A percentile compares a stretch with the other conserved stretches of the same genome.
Conservation (phyloP, 1,140 invertebrate species). For the Nilaparvata lugens region DNA sequence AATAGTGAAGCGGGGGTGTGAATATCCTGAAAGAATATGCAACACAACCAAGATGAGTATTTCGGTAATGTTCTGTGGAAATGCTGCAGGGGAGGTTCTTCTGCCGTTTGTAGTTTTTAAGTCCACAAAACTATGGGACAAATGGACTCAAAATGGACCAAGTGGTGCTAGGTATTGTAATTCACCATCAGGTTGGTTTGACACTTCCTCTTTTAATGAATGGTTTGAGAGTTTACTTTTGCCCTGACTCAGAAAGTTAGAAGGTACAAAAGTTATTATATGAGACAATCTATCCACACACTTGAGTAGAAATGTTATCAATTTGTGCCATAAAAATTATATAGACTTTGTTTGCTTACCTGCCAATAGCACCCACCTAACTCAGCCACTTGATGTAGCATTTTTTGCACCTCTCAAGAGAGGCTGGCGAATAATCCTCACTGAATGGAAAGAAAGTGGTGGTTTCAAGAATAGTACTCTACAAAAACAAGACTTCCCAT, state of each 20-base stretch:
- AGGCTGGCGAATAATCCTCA: constrained; percentile 32
- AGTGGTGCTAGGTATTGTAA: constrained; percentile 15
- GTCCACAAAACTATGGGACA: constrained; percentile 30
- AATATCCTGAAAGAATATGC: constrained; percentile 20
- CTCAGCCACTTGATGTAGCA: constrained; percentile 37
- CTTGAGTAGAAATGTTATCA: constrained; percentile 29
- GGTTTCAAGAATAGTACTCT: not conserved
- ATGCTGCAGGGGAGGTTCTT: constrained; percentile 22
- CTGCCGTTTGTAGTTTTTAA: constrained; percentile 35
- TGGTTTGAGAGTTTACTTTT: constrained; percentile 30
- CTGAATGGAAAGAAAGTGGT: constrained; percentile 26
- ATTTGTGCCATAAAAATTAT: constrained; percentile 29
- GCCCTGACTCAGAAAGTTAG: constrained; percentile 20
- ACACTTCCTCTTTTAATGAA: constrained; percentile 15
- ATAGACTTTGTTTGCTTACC: constrained; percentile 32
- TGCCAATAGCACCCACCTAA: constrained; percentile 35
- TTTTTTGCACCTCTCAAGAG: constrained; percentile 33
- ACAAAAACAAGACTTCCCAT: constrained; percentile 12
- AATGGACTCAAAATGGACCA: constrained; percentile 34
- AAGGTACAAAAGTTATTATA: not conserved
- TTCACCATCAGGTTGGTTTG: constrained; percentile 9
- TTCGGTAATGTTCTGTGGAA: constrained; percentile 22
- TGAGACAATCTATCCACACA: constrained; percentile 31
- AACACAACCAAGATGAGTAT: constrained; percentile 18
- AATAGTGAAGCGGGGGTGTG: constrained; percentile 13